A percentile compares a stretch with the other conserved stretches of the same genome.
phyloP scores from a whole-genome alignment of 2,113 vertebrate species.

The Oostethus manadensis region DNA sequence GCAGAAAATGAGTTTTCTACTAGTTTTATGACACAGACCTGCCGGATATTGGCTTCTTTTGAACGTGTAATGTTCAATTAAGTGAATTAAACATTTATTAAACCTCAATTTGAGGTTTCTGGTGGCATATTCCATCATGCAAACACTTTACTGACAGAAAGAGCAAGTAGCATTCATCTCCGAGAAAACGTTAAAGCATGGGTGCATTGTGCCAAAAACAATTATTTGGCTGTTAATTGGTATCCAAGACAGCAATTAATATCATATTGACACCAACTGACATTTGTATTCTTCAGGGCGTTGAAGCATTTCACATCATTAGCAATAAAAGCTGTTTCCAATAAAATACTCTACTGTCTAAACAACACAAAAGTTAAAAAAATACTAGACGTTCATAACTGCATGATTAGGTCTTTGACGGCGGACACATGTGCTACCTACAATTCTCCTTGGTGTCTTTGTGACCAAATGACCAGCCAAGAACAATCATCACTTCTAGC shows the following conservation, averaged over 20 bases:
- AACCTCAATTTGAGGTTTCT: not conserved
- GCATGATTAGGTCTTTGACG: not conserved
- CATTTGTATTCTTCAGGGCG: conserved; percentile 8
- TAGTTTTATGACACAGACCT: no score
- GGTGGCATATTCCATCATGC: not conserved
- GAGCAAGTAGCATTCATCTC: not conserved
- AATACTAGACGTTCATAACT: not conserved
- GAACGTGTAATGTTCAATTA: not conserved
- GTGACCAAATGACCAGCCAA: conserved; percentile 2
- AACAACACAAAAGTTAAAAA: not conserved
- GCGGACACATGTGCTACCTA: not conserved
- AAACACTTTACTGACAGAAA: not conserved
- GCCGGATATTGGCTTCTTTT: no score
- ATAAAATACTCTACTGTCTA: not conserved
- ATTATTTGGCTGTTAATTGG: conserved; percentile 4
- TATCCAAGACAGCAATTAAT: conserved; percentile 1
- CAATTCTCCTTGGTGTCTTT: not conserved
- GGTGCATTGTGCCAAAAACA: not conserved
- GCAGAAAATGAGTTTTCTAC: no score
- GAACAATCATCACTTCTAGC: conserved; percentile 30
- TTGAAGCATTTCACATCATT: conserved; percentile 6
- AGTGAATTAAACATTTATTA: not conserved
- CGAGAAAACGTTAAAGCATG: not conserved
- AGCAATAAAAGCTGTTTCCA: not conserved
- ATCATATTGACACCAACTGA: conserved; percentile 5